phyloP scores from a whole-genome alignment of 2,888 invertebrate species.

The Mylabris sibirica region DNA sequence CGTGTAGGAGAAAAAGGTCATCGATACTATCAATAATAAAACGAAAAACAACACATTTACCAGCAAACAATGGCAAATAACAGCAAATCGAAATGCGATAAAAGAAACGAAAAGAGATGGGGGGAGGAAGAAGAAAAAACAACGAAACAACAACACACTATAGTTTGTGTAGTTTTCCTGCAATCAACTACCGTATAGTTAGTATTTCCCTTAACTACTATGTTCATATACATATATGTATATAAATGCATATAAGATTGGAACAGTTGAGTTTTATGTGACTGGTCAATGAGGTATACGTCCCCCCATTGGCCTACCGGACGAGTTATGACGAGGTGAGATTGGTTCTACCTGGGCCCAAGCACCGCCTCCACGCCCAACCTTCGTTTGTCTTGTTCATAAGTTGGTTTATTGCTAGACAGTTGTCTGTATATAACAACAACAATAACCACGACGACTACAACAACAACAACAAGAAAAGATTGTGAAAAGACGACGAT shows the following conservation, averaged over 20 bases:
- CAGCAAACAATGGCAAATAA: conserved; percentile 24
- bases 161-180: conserved; percentile 3
- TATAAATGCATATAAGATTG: conserved; percentile 52
- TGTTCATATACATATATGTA: conserved; percentile 24
- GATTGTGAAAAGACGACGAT: conserved; percentile 35
- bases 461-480: conserved; percentile 13
- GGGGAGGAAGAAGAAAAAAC: background rate
- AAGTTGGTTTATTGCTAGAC: conserved; percentile 58
- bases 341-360: conserved; percentile 59
- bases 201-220: conserved; percentile 5
- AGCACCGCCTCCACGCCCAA: conserved; percentile 58
- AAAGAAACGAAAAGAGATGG: background rate
- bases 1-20: background rate
- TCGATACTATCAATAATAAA: conserved; percentile 28
- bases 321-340: conserved; percentile 62
- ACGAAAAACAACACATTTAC: conserved; percentile 16
- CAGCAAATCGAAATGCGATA: conserved; percentile 14
- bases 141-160: background rate
- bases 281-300: conserved; percentile 60
- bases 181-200: conserved; percentile 10
- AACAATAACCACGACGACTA: conserved; percentile 6
- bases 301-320: conserved; percentile 58
- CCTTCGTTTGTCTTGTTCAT: conserved; percentile 58
- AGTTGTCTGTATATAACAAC: conserved; percentile 37
- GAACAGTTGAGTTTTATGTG: conserved; percentile 56